Percentiles rank a stretch among this genome's conserved stretches.
Conservation (phyloP, 2,888 invertebrate species). For the Orchesella flavescens region DNA sequence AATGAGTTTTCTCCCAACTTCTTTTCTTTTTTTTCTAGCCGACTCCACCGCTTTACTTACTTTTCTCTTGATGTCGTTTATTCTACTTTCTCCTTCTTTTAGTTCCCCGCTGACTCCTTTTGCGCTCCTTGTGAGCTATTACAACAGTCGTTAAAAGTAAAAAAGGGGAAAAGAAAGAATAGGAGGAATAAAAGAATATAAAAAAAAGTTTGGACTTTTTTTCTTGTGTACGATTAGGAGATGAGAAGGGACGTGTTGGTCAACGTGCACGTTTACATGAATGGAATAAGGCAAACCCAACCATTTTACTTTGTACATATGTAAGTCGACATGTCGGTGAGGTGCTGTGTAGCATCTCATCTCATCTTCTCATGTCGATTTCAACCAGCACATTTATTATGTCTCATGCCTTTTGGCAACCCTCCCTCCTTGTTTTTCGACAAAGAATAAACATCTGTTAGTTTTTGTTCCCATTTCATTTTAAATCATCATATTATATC, state of each 20-base stretch:
- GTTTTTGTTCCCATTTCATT: no score
- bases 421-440: no score
- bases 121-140: constrained; percentile 11
- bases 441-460: no score
- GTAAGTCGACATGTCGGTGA: no score
- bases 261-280: neutral
- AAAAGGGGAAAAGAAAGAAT: constrained; percentile 4
- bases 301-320: neutral
- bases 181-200: neutral
- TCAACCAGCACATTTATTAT: no score
- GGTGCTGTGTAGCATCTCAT: no score
- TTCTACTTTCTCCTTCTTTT: neutral
- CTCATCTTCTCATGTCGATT: no score
- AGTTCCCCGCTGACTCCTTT: constrained; percentile 29
- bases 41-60: constrained; percentile 7
- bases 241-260: neutral
- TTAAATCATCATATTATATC: no score
- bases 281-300: neutral
- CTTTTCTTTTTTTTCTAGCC: neutral
- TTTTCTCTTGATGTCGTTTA: constrained; percentile 15
- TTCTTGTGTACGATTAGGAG: no score
- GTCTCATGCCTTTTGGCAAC: no score
- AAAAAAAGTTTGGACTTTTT: neutral
- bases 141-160: constrained; percentile 15
- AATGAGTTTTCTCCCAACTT: constrained; percentile 34